A percentile compares a stretch with the other conserved stretches of the same genome.
Conservation (phyloP, 2,888 invertebrate genomes). For the Phorcus lineatus region DNA sequence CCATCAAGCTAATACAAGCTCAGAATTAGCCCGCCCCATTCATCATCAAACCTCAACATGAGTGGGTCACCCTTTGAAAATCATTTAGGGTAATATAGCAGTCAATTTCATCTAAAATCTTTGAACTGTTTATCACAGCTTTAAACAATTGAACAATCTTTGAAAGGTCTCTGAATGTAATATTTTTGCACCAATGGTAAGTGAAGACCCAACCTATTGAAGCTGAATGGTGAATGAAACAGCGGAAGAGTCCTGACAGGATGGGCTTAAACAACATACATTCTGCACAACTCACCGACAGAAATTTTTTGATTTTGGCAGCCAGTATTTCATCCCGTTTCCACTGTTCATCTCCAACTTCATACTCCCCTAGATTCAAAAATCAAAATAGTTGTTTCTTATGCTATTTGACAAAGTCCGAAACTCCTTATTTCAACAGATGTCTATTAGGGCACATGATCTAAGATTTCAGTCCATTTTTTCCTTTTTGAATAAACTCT, state of each 20-base stretch:
- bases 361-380: constrained; percentile 43
- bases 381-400: constrained; percentile 15
- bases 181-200: too few relatives aligned
- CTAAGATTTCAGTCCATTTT: too few relatives aligned
- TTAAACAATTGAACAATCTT: too few relatives aligned
- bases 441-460: too few relatives aligned
- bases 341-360: constrained; percentile 81
- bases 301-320: constrained; percentile 94
- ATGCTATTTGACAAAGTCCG: neutral
- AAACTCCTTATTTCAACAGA: too few relatives aligned
- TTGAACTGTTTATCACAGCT: too few relatives aligned
- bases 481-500: too few relatives aligned
- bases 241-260: neutral
- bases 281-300: constrained; percentile 84
- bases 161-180: too few relatives aligned
- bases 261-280: constrained; percentile 1
- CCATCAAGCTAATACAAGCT: constrained; percentile 81
- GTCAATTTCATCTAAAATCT: too few relatives aligned
- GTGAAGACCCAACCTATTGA: neutral
- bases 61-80: neutral
- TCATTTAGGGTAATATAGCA: too few relatives aligned
- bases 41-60: neutral
- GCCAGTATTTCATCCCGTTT: constrained; percentile 89
- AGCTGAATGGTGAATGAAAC: neutral
- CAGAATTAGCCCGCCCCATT: neutral